Conservation (phyloP, 2,113 vertebrate species). For the Archocentrus centrarchus region DNA sequence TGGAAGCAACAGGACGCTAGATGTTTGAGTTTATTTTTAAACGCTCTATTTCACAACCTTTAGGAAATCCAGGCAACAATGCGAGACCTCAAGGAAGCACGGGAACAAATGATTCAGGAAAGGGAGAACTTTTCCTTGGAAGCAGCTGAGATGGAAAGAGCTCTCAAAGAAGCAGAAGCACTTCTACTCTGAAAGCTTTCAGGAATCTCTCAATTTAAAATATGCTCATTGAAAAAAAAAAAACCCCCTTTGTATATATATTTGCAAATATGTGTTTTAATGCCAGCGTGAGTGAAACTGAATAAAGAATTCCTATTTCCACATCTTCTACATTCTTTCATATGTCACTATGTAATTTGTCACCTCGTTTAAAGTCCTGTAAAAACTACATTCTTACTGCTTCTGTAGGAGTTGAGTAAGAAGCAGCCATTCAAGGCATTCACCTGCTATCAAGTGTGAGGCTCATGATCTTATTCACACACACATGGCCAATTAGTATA, state of each 20-base stretch:
- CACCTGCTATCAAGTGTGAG: background rate
- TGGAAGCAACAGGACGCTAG: background rate
- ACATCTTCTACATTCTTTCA: background rate
- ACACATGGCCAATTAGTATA: background rate
- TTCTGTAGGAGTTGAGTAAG: too few relatives aligned
- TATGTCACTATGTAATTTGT: background rate
- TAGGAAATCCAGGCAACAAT: conserved; percentile 76
- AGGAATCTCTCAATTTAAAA: background rate
- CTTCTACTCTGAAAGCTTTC: conserved; percentile 45
- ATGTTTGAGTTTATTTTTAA: background rate
- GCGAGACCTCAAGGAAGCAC: conserved; percentile 55
- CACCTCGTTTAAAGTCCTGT: background rate
- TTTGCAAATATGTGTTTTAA: background rate
- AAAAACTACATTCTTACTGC: too few relatives aligned
- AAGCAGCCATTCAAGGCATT: background rate
- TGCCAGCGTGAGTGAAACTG: background rate
- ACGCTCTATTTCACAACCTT: background rate
- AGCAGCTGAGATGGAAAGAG: conserved; percentile 69
- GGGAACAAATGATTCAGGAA: conserved; percentile 67
- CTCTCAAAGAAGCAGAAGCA: conserved; percentile 73
- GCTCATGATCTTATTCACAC: background rate
- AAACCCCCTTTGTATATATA: background rate
- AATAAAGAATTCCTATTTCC: background rate
- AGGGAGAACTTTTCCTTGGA: conserved; percentile 69
- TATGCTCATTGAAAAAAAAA: background rate